These are phyloP conservation scores for Tetraneura akinire DNA, from an alignment of 1,140 invertebrate species.

Conservation along the genomic window DNA sequence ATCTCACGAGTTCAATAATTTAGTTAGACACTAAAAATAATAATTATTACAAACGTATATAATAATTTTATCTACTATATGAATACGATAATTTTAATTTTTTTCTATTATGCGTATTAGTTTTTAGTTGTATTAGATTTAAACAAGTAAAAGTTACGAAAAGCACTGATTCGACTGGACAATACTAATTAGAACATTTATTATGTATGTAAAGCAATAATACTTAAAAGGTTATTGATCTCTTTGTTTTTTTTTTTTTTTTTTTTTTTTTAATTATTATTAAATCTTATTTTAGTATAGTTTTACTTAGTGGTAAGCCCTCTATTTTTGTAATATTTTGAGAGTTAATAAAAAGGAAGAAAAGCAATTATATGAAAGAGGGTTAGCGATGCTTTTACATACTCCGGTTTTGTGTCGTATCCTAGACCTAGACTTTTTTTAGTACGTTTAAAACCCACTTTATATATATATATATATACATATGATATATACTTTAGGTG, in stretches of 20 bases:
- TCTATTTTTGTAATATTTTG: slow-evolving; percentile 52
- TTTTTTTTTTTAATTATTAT: slow-evolving; percentile 30
- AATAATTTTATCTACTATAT: slow-evolving; percentile 7
- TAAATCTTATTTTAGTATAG: slow-evolving; percentile 41
- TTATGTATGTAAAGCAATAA: slow-evolving; percentile 52
- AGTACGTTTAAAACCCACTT: slow-evolving; percentile 25
- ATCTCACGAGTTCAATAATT: slow-evolving; percentile 41
- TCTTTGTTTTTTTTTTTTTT: slow-evolving; percentile 43
- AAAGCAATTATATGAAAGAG: slow-evolving; percentile 46
- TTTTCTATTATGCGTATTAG: slow-evolving; percentile 38
- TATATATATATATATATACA: no score
- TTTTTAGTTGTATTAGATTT: slow-evolving; percentile 43
- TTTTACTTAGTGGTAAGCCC: slow-evolving; percentile 49
- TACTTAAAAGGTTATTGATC: slow-evolving; percentile 51
- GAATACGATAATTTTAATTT: slow-evolving; percentile 26
- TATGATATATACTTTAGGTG: slow-evolving; percentile 24
- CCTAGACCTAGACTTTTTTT: slow-evolving; percentile 42
- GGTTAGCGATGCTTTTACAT: slow-evolving; percentile 50
- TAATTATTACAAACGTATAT: slow-evolving; percentile 8
- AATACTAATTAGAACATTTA: slow-evolving; percentile 51
- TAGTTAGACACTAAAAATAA: slow-evolving; percentile 42
- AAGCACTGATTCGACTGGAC: slow-evolving; percentile 51
- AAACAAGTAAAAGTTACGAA: slow-evolving; percentile 51
- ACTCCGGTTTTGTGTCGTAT: slow-evolving; percentile 43
- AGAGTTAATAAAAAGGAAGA: slow-evolving; percentile 49